Percentiles rank a stretch among this genome's conserved stretches.
These are phyloP conservation scores for Empis stercorea DNA, from an alignment of 2,888 invertebrate genomes.

Conservation along the genomic window DNA sequence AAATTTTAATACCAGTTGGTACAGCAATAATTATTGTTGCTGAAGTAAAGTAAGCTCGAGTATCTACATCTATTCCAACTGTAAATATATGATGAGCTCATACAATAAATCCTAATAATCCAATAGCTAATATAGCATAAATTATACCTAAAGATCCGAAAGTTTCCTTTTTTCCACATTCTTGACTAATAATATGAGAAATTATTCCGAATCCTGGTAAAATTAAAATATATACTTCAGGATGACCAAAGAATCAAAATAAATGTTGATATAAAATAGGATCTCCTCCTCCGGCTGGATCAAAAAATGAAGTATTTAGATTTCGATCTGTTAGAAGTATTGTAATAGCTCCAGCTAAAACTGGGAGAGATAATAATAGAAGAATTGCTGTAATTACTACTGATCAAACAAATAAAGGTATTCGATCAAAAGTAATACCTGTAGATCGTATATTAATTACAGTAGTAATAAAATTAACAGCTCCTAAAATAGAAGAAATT, in stretches of 20 bases:
- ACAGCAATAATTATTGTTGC: slow-evolving; percentile 80
- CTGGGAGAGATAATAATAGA: slow-evolving; percentile 55
- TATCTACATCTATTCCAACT: slow-evolving; percentile 71
- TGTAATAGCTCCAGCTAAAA: slow-evolving; percentile 67
- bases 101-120: slow-evolving; percentile 68
- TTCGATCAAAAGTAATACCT: slow-evolving; percentile 47
- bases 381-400: slow-evolving; percentile 53
- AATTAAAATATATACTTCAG: slow-evolving; percentile 80
- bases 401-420: slow-evolving; percentile 62
- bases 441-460: slow-evolving; percentile 55
- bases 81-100: slow-evolving; percentile 81
- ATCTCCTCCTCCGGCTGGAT: slow-evolving; percentile 66
- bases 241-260: slow-evolving; percentile 82
- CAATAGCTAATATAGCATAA: slow-evolving; percentile 76
- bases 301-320: slow-evolving; percentile 70
- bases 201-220: slow-evolving; percentile 71
- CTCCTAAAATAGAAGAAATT: slow-evolving; percentile 58
- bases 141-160: slow-evolving; percentile 64
- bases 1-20: slow-evolving; percentile 74
- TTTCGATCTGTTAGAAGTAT: slow-evolving; percentile 69
- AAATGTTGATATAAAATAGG: slow-evolving; percentile 70
- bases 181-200: slow-evolving; percentile 62
- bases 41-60: slow-evolving; percentile 71
- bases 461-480: slow-evolving; percentile 69
- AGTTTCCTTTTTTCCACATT: slow-evolving; percentile 60